Evolutionary conservation across 1,140 invertebrate genomes (phyloP).

Genomic region (Papilio polytes): DNA sequence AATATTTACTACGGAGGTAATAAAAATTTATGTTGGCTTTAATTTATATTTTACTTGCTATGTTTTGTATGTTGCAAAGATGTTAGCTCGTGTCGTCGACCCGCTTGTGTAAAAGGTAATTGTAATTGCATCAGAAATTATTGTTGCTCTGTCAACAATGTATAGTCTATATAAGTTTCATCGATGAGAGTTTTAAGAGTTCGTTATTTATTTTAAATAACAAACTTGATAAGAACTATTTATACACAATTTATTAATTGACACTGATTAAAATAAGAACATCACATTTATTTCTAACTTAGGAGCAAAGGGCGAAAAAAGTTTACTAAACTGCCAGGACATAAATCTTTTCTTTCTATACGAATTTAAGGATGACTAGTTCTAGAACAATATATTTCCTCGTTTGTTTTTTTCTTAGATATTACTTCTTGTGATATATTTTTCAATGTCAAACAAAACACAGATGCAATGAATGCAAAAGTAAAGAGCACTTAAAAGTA

Average conservation of each 20-base stretch:
- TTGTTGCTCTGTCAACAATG: background rate
- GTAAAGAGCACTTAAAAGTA: background rate
- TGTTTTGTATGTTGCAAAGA: background rate
- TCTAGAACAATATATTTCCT: too few relatives aligned
- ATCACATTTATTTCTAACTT: background rate
- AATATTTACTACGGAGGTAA: background rate
- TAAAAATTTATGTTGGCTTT: constrained; percentile 19
- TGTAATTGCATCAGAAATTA: background rate
- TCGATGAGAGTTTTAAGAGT: background rate
- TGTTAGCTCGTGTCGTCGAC: background rate
- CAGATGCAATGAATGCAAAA: background rate
- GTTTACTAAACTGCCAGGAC: background rate
- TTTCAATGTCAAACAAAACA: background rate
- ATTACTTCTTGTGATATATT: background rate
- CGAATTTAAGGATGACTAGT: too few relatives aligned
- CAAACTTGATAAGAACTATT: background rate
- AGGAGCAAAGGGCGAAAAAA: too few relatives aligned
- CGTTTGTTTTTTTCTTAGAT: too few relatives aligned
- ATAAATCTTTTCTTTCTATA: too few relatives aligned
- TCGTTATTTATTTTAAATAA: background rate
- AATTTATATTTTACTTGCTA: constrained; percentile 15
- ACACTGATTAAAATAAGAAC: background rate
- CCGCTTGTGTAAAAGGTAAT: background rate
- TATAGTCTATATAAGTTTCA: background rate
- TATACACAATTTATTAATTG: background rate